Percentiles rank a stretch among this genome's conserved stretches.
These are phyloP conservation scores for Endotricha flammealis DNA, from an alignment of 2,888 invertebrate genomes.

Conservation along the genomic window DNA sequence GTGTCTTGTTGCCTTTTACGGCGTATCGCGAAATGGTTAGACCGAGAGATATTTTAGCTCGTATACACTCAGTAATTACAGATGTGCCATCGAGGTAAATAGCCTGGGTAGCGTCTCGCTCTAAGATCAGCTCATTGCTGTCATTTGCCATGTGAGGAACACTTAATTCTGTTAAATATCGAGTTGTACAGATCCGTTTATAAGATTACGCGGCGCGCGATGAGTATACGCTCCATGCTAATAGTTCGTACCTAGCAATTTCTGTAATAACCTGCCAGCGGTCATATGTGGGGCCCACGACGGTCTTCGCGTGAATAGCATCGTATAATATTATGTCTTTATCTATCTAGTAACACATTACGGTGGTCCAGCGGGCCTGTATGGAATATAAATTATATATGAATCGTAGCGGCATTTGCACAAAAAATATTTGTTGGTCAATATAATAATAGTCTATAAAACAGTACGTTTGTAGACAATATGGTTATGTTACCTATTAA, in stretches of 20 bases:
- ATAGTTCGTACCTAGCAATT: constrained; percentile 48
- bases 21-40: constrained; percentile 40
- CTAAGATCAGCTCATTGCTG: constrained; percentile 47
- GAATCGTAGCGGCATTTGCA: no score
- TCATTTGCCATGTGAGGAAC: constrained; percentile 57
- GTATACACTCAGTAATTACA: constrained; percentile 68
- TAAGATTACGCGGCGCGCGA: constrained; percentile 41
- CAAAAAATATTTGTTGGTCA: no score
- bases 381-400: no score
- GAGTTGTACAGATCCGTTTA: constrained; percentile 42
- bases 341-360: constrained; percentile 28
- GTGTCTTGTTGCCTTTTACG: constrained; percentile 39
- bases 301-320: constrained; percentile 15
- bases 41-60: constrained; percentile 61
- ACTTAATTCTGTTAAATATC: constrained; percentile 56
- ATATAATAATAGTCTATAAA: no score
- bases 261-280: constrained; percentile 33
- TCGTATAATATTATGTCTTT: constrained; percentile 40
- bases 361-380: no score
- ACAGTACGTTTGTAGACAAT: no score
- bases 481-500: no score
- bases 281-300: constrained; percentile 7
- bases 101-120: constrained; percentile 47
- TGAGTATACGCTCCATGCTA: constrained; percentile 47
- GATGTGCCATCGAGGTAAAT: constrained; percentile 67